Evolutionary conservation across 2,113 vertebrate genomes (phyloP).

Genomic region (Epinephelus cyanopodus): DNA sequence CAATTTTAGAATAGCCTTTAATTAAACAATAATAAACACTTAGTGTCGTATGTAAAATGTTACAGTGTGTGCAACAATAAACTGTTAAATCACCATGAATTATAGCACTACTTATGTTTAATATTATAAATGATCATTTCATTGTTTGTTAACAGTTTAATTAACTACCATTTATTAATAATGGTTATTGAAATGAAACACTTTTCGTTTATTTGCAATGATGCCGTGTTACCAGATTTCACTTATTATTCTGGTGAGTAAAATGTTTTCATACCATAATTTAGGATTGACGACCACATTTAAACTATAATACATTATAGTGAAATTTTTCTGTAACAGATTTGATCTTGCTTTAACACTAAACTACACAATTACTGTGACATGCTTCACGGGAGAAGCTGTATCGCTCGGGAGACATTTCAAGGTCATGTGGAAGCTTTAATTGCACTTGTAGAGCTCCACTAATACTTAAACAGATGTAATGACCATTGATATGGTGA

Average conservation of each 20-base stretch:
- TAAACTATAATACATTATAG: neutral
- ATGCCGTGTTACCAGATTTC: conserved; percentile 1
- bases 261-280: neutral
- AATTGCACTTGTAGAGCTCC: conserved; percentile 65
- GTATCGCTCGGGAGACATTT: conserved; percentile 53
- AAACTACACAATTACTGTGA: neutral
- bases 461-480: conserved; percentile 76
- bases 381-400: neutral
- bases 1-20: too few species aligned
- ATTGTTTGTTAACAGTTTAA: too few species aligned
- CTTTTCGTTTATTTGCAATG: neutral
- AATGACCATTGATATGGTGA: conserved; percentile 77
- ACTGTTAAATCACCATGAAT: too few species aligned
- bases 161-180: too few species aligned
- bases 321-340: neutral
- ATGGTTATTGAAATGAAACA: too few species aligned
- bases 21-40: too few species aligned
- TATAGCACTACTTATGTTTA: too few species aligned
- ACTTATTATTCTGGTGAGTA: neutral
- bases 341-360: neutral
- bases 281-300: neutral
- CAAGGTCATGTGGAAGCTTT: conserved; percentile 69
- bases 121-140: too few species aligned
- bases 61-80: too few species aligned
- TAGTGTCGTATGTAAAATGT: too few species aligned